phyloP scores from a whole-genome alignment of 2,113 vertebrate genomes.

The Cygnus atratus region DNA sequence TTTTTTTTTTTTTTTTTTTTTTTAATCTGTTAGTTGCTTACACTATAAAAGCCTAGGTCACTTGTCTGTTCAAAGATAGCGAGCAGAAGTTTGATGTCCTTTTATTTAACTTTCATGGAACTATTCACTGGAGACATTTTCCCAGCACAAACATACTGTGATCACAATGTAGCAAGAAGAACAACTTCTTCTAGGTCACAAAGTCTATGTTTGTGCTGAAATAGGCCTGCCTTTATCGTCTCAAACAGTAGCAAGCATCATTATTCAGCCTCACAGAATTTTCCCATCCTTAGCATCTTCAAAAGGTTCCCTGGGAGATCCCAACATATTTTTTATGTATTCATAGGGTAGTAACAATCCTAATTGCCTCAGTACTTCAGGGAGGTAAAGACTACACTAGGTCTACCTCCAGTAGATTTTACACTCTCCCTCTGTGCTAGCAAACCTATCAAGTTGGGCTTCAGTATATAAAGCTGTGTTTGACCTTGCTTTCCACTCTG shows the following conservation, averaged over 20 bases:
- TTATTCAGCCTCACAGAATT: neutral
- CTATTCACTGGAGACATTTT: neutral
- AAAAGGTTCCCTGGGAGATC: neutral
- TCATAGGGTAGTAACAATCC: neutral
- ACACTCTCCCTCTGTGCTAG: neutral
- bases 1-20: neutral
- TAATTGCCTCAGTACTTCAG: neutral
- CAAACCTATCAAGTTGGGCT: neutral
- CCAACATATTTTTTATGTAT: neutral
- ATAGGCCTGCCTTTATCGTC: neutral
- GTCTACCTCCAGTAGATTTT: neutral
- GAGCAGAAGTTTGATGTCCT: neutral
- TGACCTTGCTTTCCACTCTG: neutral
- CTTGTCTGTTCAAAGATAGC: neutral
- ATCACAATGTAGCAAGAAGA: neutral
- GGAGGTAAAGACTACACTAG: neutral
- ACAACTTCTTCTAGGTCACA: neutral
- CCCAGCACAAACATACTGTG: neutral
- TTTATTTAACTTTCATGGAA: neutral
- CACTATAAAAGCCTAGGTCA: neutral
- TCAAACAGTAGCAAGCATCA: neutral
- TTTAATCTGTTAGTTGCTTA: neutral
- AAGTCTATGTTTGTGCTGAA: neutral
- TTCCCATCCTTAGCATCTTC: neutral
- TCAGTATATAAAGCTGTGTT: accelerated